Base-by-base conservation (phyloP, 2,113 vertebrate genomes). In the Podocnemis expansa region DNA sequence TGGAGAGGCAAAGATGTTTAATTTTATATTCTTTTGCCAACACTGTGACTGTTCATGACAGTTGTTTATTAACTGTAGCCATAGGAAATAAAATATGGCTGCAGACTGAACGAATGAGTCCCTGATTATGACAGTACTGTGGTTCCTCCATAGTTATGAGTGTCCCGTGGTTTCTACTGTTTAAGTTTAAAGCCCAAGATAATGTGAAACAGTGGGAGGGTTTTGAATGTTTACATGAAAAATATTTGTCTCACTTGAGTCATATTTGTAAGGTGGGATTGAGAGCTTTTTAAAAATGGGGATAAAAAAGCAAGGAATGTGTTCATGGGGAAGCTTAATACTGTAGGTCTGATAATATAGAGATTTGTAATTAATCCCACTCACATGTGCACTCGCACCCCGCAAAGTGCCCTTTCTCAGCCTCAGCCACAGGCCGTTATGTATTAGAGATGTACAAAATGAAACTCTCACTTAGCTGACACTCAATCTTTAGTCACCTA, bases 231-330 rank as follows among this genome's bases (percentile, higher is more conserved):
- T 70, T 56, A 58, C 0, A 0, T 56, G 14, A 54, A 54, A 80
- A n/a, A n/a, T 38, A n/a, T 38, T 51, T 51, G 31, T 80, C 0
- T 0, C 47, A 1, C 27, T n/a, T 0, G 0, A 45, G 34, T 51
- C 70, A 49, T 5, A 1, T 43, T 51, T 80, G 70, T 89, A 76
- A 80, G 55, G 75, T 78, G 24, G 75, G 58, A 45, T 54, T n/a
- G 21, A 80, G 89, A 89, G 78, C 51, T 73, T 76, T 41, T 67
- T 67, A 19, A 67, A 67, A 67, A 8, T n/a, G 43, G 56, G 41
- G 82, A 81, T 45, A 70, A 83, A 94, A 90, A 13, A 41, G 24
- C 47, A 6, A 4, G 58, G 22, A 24, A 0, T 78, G 78, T 60
- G 31, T 7, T 3, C 0, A 4, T 27, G 55, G 27, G 43, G 82